Conservation (phyloP, 2,888 invertebrate genomes). For the Furcula furcula region DNA sequence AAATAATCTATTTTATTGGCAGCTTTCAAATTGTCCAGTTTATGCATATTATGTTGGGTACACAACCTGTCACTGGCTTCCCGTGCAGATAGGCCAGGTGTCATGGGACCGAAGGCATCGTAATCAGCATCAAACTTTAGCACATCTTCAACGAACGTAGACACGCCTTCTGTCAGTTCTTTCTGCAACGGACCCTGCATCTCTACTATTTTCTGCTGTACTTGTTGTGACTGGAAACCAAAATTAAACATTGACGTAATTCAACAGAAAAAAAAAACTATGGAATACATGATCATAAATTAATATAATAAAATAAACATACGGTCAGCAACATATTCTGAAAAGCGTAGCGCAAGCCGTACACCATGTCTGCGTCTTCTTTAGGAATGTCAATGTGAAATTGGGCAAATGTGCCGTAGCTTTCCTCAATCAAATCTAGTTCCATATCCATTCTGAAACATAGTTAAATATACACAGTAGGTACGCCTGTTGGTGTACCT, state of each 20-base stretch:
- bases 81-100: conserved; percentile 89
- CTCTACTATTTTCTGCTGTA: conserved; percentile 86
- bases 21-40: no score
- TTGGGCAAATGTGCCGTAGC: conserved; percentile 86
- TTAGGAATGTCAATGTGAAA: conserved; percentile 86
- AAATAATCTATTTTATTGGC: no score
- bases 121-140: conserved; percentile 87
- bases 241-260: neutral
- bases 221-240: conserved; percentile 79
- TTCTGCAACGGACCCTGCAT: conserved; percentile 88
- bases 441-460: conserved; percentile 86
- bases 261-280: neutral
- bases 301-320: conserved; percentile 54
- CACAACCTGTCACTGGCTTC: conserved; percentile 91
- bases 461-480: no score
- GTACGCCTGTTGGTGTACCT: no score
- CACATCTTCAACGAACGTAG: conserved; percentile 84
- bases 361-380: conserved; percentile 90
- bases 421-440: conserved; percentile 89
- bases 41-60: no score
- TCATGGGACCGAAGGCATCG: conserved; percentile 91
- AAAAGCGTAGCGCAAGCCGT: conserved; percentile 89
- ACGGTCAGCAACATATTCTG: conserved; percentile 88
- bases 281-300: neutral
- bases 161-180: conserved; percentile 87